Conservation (phyloP, 2,113 vertebrate genomes). For the Ploceus nigricollis region DNA sequence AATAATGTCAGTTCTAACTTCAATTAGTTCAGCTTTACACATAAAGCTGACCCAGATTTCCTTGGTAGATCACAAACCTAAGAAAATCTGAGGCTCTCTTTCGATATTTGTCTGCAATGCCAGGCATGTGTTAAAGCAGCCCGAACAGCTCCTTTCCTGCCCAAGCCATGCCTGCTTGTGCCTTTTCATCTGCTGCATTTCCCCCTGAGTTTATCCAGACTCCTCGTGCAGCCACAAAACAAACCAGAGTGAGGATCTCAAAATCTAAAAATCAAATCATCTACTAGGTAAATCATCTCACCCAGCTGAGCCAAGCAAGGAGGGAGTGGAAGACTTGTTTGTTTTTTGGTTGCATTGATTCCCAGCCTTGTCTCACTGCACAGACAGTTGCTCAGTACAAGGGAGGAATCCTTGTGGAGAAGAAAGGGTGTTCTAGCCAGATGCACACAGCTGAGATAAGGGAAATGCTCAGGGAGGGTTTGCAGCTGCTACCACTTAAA, state of each 20-base stretch:
- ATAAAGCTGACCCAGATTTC: background rate
- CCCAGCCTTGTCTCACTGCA: background rate
- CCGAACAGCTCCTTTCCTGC: background rate
- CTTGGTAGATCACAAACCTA: background rate
- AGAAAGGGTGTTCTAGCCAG: background rate
- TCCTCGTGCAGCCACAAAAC: background rate
- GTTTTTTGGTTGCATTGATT: accelerated
- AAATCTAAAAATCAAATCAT: no score
- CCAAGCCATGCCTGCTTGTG: background rate
- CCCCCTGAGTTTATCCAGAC: background rate
- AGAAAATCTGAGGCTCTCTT: background rate
- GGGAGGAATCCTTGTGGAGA: background rate
- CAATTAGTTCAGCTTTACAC: background rate
- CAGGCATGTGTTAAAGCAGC: background rate
- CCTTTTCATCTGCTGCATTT: background rate
- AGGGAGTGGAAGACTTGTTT: background rate
- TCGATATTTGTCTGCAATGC: background rate
- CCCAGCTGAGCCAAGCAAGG: background rate
- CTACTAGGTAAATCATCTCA: no score
- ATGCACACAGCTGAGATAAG: background rate
- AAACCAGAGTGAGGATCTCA: background rate
- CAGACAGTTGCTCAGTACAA: background rate
- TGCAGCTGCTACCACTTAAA: background rate
- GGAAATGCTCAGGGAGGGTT: background rate
- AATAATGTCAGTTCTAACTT: background rate